A percentile compares a stretch with the other conserved stretches of the same genome.
phyloP scores from a whole-genome alignment of 2,113 vertebrate genomes.

The Xenopus tropicalis region DNA sequence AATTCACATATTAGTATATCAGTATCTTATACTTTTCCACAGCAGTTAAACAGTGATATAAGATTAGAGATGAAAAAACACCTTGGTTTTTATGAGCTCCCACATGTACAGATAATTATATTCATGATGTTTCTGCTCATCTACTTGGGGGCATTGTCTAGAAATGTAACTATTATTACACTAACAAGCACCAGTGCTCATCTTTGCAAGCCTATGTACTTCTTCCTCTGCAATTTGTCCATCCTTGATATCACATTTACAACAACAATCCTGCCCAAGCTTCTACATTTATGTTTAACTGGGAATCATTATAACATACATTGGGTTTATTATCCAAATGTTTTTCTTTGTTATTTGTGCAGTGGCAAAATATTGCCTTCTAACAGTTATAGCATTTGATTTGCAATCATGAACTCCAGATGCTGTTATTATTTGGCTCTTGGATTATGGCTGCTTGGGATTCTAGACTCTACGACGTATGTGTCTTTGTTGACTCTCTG shows the following conservation, averaged over 20 bases:
- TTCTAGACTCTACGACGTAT: not conserved
- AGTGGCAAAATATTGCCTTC: not conserved
- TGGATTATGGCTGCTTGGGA: not conserved
- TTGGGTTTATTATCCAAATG: not conserved
- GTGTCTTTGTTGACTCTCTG: constrained; percentile 38
- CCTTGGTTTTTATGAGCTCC: too few relatives aligned
- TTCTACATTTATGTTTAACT: not conserved
- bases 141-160: not conserved
- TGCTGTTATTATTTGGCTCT: too few relatives aligned
- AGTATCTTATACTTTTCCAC: too few relatives aligned
- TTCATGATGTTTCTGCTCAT: not conserved
- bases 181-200: not conserved
- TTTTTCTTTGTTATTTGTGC: not conserved
- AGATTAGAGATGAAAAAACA: too few relatives aligned
- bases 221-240: too few relatives aligned
- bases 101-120: too few relatives aligned
- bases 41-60: too few relatives aligned
- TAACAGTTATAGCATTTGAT: too few relatives aligned
- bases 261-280: constrained; percentile 4
- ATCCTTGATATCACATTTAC: not conserved
- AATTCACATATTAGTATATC: too few relatives aligned
- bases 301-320: not conserved
- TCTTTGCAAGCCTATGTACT: not conserved
- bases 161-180: not conserved
- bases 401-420: too few relatives aligned